Conservation (phyloP, 2,113 vertebrate species). For the Neodontobutis hainanensis region DNA sequence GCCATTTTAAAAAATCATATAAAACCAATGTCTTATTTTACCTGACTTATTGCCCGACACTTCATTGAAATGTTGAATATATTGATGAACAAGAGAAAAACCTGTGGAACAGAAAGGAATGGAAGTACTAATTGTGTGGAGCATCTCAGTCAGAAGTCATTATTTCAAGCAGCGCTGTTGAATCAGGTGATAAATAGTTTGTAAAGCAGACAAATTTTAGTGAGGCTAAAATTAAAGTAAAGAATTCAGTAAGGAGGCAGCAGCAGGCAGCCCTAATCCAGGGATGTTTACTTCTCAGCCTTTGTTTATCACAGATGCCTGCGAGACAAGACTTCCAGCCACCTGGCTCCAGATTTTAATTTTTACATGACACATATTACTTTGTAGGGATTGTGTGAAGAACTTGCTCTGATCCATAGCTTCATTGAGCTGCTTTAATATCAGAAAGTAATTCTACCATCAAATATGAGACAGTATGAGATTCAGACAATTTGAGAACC, state of each 20-base stretch:
- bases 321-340: constrained; percentile 20
- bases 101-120: constrained; percentile 36
- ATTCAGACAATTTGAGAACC: no score
- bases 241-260: constrained; percentile 33
- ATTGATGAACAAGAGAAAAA: constrained; percentile 71
- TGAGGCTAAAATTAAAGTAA: constrained; percentile 15
- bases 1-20: constrained; percentile 7
- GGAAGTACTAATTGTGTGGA: background rate
- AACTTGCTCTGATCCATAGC: background rate
- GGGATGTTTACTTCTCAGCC: constrained; percentile 40
- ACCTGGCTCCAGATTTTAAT: constrained; percentile 1
- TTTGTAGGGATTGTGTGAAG: constrained; percentile 1
- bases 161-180: background rate
- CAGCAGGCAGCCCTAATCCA: constrained; percentile 36
- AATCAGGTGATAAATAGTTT: background rate
- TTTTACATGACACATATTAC: background rate
- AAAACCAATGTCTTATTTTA: constrained; percentile 25
- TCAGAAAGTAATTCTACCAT: no score
- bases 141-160: background rate
- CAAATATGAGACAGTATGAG: no score
- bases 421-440: background rate
- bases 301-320: constrained; percentile 34
- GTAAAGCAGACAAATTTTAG: background rate
- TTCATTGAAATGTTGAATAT: constrained; percentile 75
- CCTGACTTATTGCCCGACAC: constrained; percentile 72